A percentile compares a stretch with the other conserved stretches of the same genome.
Evolutionary conservation across 1,140 invertebrate species (phyloP).

Genomic region (Orussus abietinus): DNA sequence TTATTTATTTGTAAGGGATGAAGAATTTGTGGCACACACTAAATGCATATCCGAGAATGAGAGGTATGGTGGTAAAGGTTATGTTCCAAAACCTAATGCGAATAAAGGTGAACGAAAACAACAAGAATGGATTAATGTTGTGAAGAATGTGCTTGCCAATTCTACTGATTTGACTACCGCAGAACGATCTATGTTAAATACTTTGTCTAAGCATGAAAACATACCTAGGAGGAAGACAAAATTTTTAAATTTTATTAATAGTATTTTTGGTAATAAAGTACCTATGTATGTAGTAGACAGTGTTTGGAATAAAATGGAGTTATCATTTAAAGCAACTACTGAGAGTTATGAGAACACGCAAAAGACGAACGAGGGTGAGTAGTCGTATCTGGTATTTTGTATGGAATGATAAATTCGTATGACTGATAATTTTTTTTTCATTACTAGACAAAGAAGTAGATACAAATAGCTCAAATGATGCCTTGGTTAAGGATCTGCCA

Average conservation of each 20-base stretch:
- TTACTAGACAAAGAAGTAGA: too few relatives aligned
- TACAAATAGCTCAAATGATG: slow-evolving; percentile 2
- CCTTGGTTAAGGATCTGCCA: slow-evolving; percentile 5
- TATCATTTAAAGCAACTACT: slow-evolving; percentile 59
- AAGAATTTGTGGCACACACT: slow-evolving; percentile 79
- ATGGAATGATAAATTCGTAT: slow-evolving; percentile 10
- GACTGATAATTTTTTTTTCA: slow-evolving; percentile 15
- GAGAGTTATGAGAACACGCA: slow-evolving; percentile 10
- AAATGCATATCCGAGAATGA: slow-evolving; percentile 90
- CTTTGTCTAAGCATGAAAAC: slow-evolving; percentile 74
- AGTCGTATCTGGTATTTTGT: too few relatives aligned
- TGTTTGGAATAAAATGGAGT: slow-evolving; percentile 69
- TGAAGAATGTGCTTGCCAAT: slow-evolving; percentile 69
- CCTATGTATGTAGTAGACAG: slow-evolving; percentile 58
- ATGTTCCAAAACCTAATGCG: slow-evolving; percentile 64
- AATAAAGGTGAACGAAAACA: slow-evolving; percentile 92
- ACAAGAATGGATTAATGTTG: slow-evolving; percentile 79
- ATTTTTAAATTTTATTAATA: slow-evolving; percentile 77
- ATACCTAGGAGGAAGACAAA: slow-evolving; percentile 89
- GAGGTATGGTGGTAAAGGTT: slow-evolving; percentile 84
- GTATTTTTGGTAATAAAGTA: slow-evolving; percentile 55
- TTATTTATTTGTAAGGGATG: slow-evolving; percentile 59
- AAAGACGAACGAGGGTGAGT: too few relatives aligned
- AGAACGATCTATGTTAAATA: slow-evolving; percentile 65
- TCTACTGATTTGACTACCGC: slow-evolving; percentile 55